Evolutionary conservation across 2,113 vertebrate species (phyloP).

Genomic region (Hyperoodon ampullatus): DNA sequence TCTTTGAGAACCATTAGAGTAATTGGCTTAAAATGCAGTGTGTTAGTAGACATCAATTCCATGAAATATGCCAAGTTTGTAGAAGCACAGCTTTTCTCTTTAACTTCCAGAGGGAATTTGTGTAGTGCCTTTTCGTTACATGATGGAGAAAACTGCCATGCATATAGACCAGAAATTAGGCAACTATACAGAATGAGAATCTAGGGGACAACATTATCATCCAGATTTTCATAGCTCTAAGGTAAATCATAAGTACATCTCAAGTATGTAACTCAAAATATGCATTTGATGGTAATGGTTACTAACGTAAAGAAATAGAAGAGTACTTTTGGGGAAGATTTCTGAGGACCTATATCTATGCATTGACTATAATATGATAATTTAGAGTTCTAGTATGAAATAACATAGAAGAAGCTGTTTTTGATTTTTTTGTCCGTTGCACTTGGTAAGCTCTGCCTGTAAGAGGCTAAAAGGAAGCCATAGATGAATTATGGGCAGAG

Average conservation of each 20-base stretch:
- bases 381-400: not conserved
- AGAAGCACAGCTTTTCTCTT: conserved; percentile 59
- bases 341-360: not conserved
- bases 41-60: conserved; percentile 40
- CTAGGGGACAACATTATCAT: conserved; percentile 19
- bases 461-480: not conserved
- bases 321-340: conserved; percentile 35
- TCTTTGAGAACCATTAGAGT: conserved; percentile 69
- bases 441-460: not conserved
- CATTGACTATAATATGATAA: not conserved
- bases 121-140: conserved; percentile 35
- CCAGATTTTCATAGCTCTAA: conserved; percentile 24
- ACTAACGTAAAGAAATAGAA: conserved; percentile 40
- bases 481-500: not conserved
- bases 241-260: not conserved
- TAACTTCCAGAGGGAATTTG: conserved; percentile 70
- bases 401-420: not conserved
- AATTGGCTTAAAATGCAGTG: conserved; percentile 72
- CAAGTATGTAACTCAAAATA: not conserved
- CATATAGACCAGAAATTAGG: conserved; percentile 20
- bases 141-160: not conserved
- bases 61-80: conserved; percentile 65
- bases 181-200: not conserved
- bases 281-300: conserved; percentile 21
- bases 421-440: not conserved